Evolutionary conservation across 1,140 invertebrate genomes (phyloP).

Genomic region (Orchestia grillus): DNA sequence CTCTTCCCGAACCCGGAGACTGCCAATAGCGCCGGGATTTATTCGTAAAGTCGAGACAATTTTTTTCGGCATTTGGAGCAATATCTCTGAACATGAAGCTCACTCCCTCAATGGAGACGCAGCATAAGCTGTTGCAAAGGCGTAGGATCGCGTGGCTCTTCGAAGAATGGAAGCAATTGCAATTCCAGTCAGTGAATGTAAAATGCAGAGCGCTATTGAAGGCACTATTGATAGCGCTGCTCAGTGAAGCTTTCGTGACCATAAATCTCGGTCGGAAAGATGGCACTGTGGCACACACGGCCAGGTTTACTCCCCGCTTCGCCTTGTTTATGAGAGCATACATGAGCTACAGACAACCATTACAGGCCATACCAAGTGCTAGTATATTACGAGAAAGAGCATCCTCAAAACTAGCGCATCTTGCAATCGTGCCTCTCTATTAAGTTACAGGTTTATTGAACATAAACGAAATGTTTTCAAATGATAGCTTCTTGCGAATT

Average conservation of each 20-base stretch:
- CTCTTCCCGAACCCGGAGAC: neutral
- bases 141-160: neutral
- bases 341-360: neutral
- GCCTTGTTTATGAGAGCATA: neutral
- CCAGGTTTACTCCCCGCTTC: neutral
- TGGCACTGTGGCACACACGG: neutral
- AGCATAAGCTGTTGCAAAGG: neutral
- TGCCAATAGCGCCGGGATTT: constrained; percentile 13
- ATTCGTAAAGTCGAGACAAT: constrained; percentile 37
- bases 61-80: neutral
- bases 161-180: neutral
- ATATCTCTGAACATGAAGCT: neutral
- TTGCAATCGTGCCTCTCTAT: too few relatives aligned
- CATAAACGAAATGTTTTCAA: too few relatives aligned
- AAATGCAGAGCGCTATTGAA: constrained; percentile 18
- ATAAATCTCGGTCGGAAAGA: neutral
- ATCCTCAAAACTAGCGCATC: too few relatives aligned
- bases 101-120: neutral
- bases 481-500: neutral
- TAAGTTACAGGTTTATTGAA: too few relatives aligned
- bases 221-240: constrained; percentile 26
- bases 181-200: constrained; percentile 37
- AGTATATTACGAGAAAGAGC: neutral
- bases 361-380: neutral
- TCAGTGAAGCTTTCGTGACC: neutral